phyloP scores from a whole-genome alignment of 1,140 invertebrate genomes.

The Grapholita molesta region DNA sequence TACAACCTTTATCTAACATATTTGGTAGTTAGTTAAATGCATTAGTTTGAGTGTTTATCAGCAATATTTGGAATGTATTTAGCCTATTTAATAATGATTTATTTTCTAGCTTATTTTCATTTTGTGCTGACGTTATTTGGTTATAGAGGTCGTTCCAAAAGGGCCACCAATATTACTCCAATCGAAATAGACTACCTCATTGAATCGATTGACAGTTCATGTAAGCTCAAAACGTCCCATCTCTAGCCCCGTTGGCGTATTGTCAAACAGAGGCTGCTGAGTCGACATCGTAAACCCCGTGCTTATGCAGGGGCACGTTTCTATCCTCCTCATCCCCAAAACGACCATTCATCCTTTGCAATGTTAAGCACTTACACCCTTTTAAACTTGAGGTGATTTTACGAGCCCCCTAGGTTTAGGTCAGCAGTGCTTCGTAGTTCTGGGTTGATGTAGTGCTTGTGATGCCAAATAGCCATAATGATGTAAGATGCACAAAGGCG shows the following conservation, averaged over 20 bases:
- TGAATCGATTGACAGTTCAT: too few species aligned
- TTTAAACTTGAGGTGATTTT: not conserved
- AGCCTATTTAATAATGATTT: too few species aligned
- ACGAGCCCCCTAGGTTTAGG: not conserved
- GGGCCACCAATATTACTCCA: too few species aligned
- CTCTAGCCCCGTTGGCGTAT: not conserved
- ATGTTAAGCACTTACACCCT: not conserved
- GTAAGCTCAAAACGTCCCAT: not conserved
- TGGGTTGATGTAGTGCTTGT: not conserved
- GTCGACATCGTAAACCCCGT: not conserved
- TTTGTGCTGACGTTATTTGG: too few species aligned
- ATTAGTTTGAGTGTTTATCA: too few species aligned
- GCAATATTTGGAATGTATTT: too few species aligned
- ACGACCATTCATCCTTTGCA: not conserved
- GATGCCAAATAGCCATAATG: not conserved
- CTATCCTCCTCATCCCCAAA: not conserved
- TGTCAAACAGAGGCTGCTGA: conserved; percentile 14
- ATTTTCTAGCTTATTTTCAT: too few species aligned
- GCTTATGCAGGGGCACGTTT: not conserved
- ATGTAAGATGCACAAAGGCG: not conserved
- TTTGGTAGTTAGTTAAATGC: too few species aligned
- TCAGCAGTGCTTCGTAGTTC: not conserved
- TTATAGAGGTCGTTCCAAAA: too few species aligned
- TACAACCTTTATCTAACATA: too few species aligned
- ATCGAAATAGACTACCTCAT: too few species aligned